These are phyloP conservation scores for Oryzias curvinotus DNA, from an alignment of 2,113 vertebrate species.

Conservation along the genomic window DNA sequence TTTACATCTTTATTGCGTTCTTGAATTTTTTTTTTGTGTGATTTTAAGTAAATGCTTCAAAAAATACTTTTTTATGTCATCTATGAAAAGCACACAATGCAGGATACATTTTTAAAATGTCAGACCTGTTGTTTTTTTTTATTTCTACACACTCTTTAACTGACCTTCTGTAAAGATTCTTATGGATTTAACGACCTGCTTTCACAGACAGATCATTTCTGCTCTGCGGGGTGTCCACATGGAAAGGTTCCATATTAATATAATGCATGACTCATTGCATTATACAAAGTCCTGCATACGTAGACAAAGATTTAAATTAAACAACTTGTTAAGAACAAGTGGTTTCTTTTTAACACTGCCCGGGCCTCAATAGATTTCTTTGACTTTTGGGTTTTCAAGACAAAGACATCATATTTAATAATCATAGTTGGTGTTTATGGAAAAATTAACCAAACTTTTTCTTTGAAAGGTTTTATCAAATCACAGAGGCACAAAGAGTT, in stretches of 20 bases:
- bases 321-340: background rate
- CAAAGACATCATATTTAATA: too few relatives aligned
- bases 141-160: slow-evolving; percentile 5
- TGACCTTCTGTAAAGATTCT: background rate
- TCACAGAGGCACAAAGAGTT: too few relatives aligned
- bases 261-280: slow-evolving; percentile 6
- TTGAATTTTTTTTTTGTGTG: slow-evolving; percentile 6
- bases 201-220: slow-evolving; percentile 14
- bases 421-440: too few relatives aligned
- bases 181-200: slow-evolving; percentile 1
- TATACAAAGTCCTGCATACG: slow-evolving; percentile 4
- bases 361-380: background rate
- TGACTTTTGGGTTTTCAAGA: too few relatives aligned
- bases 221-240: slow-evolving; percentile 29
- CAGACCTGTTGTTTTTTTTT: slow-evolving; percentile 17
- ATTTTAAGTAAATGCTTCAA: background rate
- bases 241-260: slow-evolving; percentile 45
- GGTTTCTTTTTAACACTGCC: background rate
- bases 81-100: background rate
- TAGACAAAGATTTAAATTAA: background rate
- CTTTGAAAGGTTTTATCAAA: too few relatives aligned
- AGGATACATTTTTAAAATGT: slow-evolving; percentile 36
- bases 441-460: too few relatives aligned
- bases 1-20: too few relatives aligned
- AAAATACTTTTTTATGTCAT: background rate